Percentiles rank a stretch among this genome's conserved stretches.
Evolutionary conservation across 2,797 vertebrate species (phyloP).

Genomic region (Bufotes viridis): DNA sequence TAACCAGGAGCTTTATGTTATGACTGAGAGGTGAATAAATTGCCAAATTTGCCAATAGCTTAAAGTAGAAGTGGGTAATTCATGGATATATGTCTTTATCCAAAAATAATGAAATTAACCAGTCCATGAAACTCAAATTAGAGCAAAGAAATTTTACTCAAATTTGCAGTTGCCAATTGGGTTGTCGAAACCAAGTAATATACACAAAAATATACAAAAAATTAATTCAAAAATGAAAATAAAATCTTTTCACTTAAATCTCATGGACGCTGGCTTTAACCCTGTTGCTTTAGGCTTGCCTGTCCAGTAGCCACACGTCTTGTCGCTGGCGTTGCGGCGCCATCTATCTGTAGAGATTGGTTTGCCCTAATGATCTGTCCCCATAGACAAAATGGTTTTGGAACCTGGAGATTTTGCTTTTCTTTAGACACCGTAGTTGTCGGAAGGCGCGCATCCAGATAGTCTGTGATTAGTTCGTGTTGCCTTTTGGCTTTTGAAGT

Average conservation of each 20-base stretch:
- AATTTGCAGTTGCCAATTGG: too few relatives aligned
- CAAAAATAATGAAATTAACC: too few relatives aligned
- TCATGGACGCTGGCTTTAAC: not conserved
- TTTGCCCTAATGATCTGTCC: not conserved
- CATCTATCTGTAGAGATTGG: not conserved
- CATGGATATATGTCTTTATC: too few relatives aligned
- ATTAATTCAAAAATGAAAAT: too few relatives aligned
- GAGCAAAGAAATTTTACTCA: too few relatives aligned
- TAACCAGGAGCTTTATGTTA: too few relatives aligned
- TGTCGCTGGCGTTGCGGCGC: not conserved
- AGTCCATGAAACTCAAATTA: too few relatives aligned
- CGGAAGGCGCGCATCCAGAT: not conserved
- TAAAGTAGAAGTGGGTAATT: too few relatives aligned
- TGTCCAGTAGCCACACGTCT: not conserved
- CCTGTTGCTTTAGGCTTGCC: not conserved
- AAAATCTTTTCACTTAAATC: not conserved
- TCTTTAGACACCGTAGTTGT: conserved; percentile 2
- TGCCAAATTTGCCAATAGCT: too few relatives aligned
- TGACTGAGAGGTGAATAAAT: too few relatives aligned
- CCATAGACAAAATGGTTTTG: not conserved
- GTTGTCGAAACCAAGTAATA: too few relatives aligned
- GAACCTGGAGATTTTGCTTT: conserved; percentile 20
- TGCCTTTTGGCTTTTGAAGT: conserved; percentile 33
- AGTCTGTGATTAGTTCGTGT: conserved; percentile 27
- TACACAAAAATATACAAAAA: too few relatives aligned